phyloP scores from a whole-genome alignment of 2,797 vertebrate genomes.

The Aselliscus stoliczkanus region DNA sequence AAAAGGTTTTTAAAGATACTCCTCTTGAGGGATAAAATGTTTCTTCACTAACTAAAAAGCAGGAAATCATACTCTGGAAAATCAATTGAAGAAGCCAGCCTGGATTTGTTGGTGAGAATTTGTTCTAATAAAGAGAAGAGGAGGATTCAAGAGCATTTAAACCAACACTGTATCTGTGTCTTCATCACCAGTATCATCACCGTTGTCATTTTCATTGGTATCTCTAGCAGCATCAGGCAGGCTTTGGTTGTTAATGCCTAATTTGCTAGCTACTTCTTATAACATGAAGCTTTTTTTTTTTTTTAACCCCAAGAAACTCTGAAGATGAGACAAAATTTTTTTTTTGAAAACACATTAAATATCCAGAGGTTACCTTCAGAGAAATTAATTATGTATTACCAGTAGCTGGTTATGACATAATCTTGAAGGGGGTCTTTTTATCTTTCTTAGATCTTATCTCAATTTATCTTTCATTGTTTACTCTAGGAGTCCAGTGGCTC shows the following conservation, averaged over 20 bases:
- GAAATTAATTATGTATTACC: background rate
- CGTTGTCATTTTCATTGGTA: background rate
- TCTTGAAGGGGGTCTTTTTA: background rate
- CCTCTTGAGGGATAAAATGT: background rate
- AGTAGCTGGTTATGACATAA: background rate
- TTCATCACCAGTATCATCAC: background rate
- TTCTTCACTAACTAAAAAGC: background rate
- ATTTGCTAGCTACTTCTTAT: background rate
- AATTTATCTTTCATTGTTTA: background rate
- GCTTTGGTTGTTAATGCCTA: background rate
- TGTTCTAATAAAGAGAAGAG: background rate
- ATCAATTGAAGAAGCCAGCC: background rate
- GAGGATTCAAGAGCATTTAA: background rate
- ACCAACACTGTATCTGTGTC: background rate
- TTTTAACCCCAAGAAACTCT: background rate
- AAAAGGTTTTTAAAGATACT: background rate
- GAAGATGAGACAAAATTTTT: background rate
- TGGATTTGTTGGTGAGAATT: background rate
- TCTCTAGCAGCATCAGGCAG: background rate
- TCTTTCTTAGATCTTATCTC: background rate
- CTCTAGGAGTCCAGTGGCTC: background rate
- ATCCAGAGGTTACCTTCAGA: background rate
- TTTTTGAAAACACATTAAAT: background rate
- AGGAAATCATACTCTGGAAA: background rate
- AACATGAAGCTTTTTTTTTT: background rate